Conservation (phyloP, 2,797 vertebrate species). For the Takifugu rubripes region DNA sequence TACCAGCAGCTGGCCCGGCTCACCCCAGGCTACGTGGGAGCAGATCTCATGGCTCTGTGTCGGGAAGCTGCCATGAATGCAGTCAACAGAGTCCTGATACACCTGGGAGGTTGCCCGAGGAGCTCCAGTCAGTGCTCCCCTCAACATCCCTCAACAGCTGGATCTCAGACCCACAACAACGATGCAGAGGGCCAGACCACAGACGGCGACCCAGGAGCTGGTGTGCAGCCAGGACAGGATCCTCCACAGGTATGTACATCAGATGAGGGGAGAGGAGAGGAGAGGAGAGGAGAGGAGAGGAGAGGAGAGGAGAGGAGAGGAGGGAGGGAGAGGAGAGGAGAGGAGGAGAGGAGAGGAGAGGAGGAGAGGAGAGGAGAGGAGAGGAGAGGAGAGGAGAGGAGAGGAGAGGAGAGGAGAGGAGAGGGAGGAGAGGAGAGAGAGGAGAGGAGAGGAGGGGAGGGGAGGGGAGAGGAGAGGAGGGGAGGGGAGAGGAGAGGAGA, state of each 20-base stretch:
- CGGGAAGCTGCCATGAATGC: constrained; percentile 88
- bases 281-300: too few species aligned
- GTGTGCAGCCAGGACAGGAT: background rate
- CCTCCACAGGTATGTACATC: constrained; percentile 23
- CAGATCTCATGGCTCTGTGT: constrained; percentile 93
- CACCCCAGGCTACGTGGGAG: constrained; percentile 92
- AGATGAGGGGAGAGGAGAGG: too few species aligned
- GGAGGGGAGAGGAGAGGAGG: too few species aligned
- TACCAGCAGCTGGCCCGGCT: constrained; percentile 82
- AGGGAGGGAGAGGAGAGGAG: too few species aligned
- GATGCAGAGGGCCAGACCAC: background rate
- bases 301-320: too few species aligned
- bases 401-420: too few species aligned
- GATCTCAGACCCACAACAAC: background rate
- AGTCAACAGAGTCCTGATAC: constrained; percentile 82
- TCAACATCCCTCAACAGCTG: background rate
- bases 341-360: too few species aligned
- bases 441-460: too few species aligned
- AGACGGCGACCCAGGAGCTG: background rate
- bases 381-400: too few species aligned
- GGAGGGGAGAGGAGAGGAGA: too few species aligned
- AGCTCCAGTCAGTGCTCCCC: constrained; percentile 1
- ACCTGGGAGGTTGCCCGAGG: constrained; percentile 23
- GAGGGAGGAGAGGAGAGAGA: too few species aligned
- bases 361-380: too few species aligned